Evolutionary conservation across 2,113 vertebrate genomes (phyloP), one percentile per base, ranked within the genome.

Genomic region (Psittacara wagleri): DNA sequence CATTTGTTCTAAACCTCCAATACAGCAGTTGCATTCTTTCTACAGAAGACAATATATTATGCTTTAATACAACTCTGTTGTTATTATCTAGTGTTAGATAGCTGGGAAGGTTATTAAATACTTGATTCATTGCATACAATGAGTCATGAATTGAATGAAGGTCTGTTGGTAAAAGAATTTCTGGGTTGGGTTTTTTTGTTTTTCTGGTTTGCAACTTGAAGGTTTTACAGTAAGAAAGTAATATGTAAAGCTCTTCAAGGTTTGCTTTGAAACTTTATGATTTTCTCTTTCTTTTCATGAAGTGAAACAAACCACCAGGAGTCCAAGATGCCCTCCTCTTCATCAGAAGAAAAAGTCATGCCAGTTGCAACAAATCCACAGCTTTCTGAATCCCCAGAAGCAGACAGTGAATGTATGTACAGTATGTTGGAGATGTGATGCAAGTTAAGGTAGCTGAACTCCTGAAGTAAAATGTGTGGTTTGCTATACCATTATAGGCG

Each of bases 401-500:
- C 79, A 95, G 92, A 89, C 52, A 43, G 3, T 66, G 81, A 97
- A 84, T 59, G 96, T 98, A 96, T 13, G 95, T 97, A 93, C 93
- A 62, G 17, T 77, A 35, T 93, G 37, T 78, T 87, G 83, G 67
- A 81, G 43, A 7, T 73, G 17, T 86, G 94, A 39, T 54, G 8
- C 69, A 49, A 44, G 19, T 57, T 83, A 43, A 59, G 28, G 62
- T 48, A 63, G 70, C 41, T 83, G 66, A 94, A 25, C 24, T 78
- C 46, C 43, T 73, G 48, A 37, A 77, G 35, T 54, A 44, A 55
- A 80, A 55, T 14, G 11, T 31, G 23, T 24, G 3, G 17, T 41
- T 74, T 81, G 54, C 54, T 9, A 3, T 59, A 25, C 12, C 4
- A 4, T 61, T 75, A 2, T 17, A 43, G 39, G 17, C 59, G 49